Base-by-base conservation (phyloP, 2,888 invertebrate genomes). In the Athalia rosae region DNA sequence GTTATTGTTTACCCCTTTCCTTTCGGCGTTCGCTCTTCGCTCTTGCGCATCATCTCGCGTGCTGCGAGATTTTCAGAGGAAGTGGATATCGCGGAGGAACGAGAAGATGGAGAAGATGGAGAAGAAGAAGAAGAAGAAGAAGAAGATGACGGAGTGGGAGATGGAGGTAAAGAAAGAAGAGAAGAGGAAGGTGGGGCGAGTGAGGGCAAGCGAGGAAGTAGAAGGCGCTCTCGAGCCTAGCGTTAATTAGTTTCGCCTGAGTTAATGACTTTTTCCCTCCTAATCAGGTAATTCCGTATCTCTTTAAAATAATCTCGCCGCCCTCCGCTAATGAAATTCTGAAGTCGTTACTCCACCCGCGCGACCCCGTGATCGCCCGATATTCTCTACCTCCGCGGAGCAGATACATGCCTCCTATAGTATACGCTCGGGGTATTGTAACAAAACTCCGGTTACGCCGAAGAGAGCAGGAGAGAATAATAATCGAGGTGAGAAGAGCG, bases 221-320 rank as follows among this genome's bases (percentile, higher is more conserved):
- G 76, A 62, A 47, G 53, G 76, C 74, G 73, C 76, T 66, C 58
- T 73, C 82, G 84, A 84, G 86, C 85, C 87, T 84, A 86, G 86
- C 89, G 89, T 90, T 90, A 90, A 90, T 90, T 90, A 90, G 89
- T 89, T 90, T 90, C 89, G 89, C 89, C 87, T 86, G 88, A 89
- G 89, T 90, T 90, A 90, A 90, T 90, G 89, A 90, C 89, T 89
- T 89, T 90, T 89, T 89, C 88, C 89, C 89, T 89, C 87, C 89
- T 90, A 90, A 90, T 90, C 90, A 90, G 89, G 90, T 89, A 89
- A 90, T 90, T 90, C 87, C 89, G 88, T 90, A 90, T 90, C 90
- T 90, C 89, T 90, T 90, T 89, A 89, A 90, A 90, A 90, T 90
- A 90, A 90, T 90, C 90, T 90, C 86, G 86, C 89, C 89, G 88